phyloP scores from a whole-genome alignment of 2,888 invertebrate species.

The Pogonocherus hispidulus region DNA sequence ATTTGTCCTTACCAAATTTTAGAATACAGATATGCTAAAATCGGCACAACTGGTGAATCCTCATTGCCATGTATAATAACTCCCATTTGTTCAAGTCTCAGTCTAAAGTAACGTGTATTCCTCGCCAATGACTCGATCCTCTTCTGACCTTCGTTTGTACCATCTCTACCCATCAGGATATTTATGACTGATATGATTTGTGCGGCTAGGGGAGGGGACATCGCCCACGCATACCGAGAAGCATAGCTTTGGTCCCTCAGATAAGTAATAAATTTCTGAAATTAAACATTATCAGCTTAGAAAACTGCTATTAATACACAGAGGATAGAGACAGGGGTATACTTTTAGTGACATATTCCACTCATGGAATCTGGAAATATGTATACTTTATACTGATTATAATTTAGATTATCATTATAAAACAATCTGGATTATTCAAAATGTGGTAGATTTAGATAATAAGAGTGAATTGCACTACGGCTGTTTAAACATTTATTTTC shows the following conservation, averaged over 20 bases:
- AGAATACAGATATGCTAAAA: conserved; percentile 94
- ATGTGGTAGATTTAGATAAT: too few species aligned
- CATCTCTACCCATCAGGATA: conserved; percentile 88
- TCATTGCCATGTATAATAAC: conserved; percentile 93
- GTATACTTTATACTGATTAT: too few species aligned
- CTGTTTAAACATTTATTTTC: too few species aligned
- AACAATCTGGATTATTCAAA: too few species aligned
- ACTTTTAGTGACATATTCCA: too few species aligned
- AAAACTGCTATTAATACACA: too few species aligned
- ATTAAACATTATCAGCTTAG: conserved; percentile 40
- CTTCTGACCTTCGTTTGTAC: conserved; percentile 77
- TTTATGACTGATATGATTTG: conserved; percentile 92
- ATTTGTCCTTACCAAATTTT: conserved; percentile 86
- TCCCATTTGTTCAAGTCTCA: conserved; percentile 86
- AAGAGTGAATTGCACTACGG: too few species aligned
- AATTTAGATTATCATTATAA: too few species aligned
- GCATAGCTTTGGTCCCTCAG: conserved; percentile 87
- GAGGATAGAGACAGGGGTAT: neutral
- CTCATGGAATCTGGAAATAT: too few species aligned
- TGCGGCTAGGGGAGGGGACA: conserved; percentile 92
- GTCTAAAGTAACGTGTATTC: conserved; percentile 87
- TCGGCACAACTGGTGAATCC: conserved; percentile 96
- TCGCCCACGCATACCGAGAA: conserved; percentile 86
- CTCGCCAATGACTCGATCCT: conserved; percentile 81
- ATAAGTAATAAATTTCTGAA: conserved; percentile 80